phyloP scores from a whole-genome alignment of 2,888 invertebrate species.

The Agrochola macilenta region DNA sequence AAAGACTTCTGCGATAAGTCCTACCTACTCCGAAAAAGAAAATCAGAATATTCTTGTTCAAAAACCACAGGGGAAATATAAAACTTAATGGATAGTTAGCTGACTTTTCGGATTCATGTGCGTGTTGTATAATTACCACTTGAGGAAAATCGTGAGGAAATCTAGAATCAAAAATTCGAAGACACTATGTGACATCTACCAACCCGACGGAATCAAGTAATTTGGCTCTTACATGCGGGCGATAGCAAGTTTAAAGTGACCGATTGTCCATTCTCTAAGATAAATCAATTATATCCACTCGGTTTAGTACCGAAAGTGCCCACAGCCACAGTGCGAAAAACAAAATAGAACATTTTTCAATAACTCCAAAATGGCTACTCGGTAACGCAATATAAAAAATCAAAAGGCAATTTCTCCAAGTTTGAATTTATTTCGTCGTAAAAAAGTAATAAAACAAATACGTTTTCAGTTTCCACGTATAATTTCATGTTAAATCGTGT shows the following conservation, averaged over 20 bases:
- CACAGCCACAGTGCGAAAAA: neutral
- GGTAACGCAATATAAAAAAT: slow-evolving; percentile 1
- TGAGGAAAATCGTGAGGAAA: too few relatives aligned
- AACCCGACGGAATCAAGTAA: neutral
- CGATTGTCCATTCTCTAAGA: neutral
- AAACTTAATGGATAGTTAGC: neutral
- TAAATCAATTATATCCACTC: slow-evolving; percentile 21
- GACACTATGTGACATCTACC: too few relatives aligned
- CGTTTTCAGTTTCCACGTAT: slow-evolving; percentile 38
- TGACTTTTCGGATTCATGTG: too few relatives aligned
- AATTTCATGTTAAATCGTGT: slow-evolving; percentile 24
- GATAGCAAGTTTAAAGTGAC: neutral
- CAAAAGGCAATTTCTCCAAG: slow-evolving; percentile 35
- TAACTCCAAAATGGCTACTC: slow-evolving; percentile 6
- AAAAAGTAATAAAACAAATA: slow-evolving; percentile 49
- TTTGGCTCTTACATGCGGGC: neutral
- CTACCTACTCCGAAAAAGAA: neutral
- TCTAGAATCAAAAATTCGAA: too few relatives aligned
- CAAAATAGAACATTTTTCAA: neutral
- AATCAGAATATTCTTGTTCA: neutral
- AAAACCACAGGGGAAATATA: neutral
- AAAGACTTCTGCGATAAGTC: too few relatives aligned
- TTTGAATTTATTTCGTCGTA: slow-evolving; percentile 32
- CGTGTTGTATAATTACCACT: too few relatives aligned
- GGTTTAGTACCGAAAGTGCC: neutral